Base-by-base conservation (phyloP, 1,140 invertebrate genomes). In the Pseudachorutes palmiensis region DNA sequence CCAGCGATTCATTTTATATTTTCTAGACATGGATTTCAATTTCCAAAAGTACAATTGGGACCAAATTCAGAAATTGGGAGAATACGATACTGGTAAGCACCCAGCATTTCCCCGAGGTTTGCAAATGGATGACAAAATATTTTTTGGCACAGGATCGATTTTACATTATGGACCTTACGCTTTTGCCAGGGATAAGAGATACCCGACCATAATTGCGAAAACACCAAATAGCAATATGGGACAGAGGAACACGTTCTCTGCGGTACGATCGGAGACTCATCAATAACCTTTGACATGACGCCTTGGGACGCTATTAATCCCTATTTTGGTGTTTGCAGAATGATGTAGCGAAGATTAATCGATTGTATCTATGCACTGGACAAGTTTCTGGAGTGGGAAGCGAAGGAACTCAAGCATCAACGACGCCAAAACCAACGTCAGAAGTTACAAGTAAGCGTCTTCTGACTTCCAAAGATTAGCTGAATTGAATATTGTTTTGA, bases 81-180 rank as follows among this genome's bases (percentile, higher is more conserved):
- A 75, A 0, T 84, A 84, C 72, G 84, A 86, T 70, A 83, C 83
- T 9, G n/a, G n/a, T n/a, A n/a, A n/a, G n/a, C n/a, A n/a, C n/a
- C n/a, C 14, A 24, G 65, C n/a, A n/a, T n/a, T n/a, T n/a, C n/a
- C n/a, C n/a, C n/a, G n/a, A n/a, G n/a, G n/a, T n/a, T n/a, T n/a
- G n/a, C n/a, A n/a, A n/a, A n/a, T n/a, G n/a, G n/a, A n/a, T n/a
- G n/a, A n/a, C n/a, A n/a, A n/a, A n/a, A n/a, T n/a, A n/a, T n/a
- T n/a, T n/a, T n/a, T n/a, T n/a, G n/a, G n/a, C n/a, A n/a, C n/a
- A n/a, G 68, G 68, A n/a, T 80, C 79, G 0, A 77, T 83, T n/a
- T 82, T 83, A 81, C 82, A 83, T 70, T 83, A 83, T 68, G 80
- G 80, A 0, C 74, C 79, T 5, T 82, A 78, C 68, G 82, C 82